Evolutionary conservation across 2,797 vertebrate genomes (phyloP).

Genomic region (Diplodus puntazzo): DNA sequence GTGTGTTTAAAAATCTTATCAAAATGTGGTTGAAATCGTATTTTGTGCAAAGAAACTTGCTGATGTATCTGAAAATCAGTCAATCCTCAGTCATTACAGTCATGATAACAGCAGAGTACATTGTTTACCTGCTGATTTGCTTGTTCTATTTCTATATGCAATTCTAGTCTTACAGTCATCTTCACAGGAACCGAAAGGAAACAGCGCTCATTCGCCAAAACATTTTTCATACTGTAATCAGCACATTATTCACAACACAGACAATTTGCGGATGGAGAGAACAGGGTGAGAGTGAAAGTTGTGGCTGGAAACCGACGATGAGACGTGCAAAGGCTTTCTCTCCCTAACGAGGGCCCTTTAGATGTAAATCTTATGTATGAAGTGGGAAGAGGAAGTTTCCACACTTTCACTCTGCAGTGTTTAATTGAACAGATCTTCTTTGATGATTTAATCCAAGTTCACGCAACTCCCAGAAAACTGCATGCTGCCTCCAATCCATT

Average conservation of each 20-base stretch:
- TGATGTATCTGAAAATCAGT: background rate
- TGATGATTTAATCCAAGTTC: slow-evolving; percentile 65
- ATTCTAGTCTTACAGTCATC: background rate
- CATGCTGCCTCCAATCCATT: slow-evolving; percentile 36
- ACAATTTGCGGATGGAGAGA: background rate
- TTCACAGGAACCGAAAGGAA: background rate
- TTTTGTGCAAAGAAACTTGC: background rate
- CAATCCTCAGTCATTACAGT: background rate
- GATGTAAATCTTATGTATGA: slow-evolving; percentile 38
- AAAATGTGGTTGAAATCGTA: background rate
- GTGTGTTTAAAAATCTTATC: background rate
- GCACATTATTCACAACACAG: background rate
- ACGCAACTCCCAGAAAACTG: slow-evolving; percentile 47
- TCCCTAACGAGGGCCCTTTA: slow-evolving; percentile 4
- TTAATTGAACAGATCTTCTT: slow-evolving; percentile 58
- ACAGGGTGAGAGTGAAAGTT: background rate
- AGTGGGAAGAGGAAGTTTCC: slow-evolving; percentile 19
- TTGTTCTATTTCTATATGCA: background rate
- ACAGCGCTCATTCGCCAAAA: slow-evolving; percentile 21
- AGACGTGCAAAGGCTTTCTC: background rate
- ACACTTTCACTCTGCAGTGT: slow-evolving; percentile 24
- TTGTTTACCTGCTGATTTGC: background rate
- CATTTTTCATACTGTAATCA: slow-evolving; percentile 3
- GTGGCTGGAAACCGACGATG: background rate
- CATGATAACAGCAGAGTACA: background rate